Base-by-base conservation (phyloP, 2,113 vertebrate species). In the Zingel zingel region DNA sequence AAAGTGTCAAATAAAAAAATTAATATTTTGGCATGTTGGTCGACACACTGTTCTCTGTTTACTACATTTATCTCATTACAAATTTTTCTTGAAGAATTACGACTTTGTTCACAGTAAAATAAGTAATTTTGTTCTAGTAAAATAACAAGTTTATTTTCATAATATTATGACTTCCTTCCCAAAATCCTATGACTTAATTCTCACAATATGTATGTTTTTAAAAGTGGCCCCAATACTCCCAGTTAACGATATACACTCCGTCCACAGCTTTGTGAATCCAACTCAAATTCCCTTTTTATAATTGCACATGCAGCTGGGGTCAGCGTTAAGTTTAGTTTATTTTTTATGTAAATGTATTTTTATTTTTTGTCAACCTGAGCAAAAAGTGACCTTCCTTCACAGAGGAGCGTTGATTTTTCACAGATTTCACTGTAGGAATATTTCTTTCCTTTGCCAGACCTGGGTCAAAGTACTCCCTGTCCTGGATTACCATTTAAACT, bases 371-470 rank as follows among this genome's bases (percentile, higher is more conserved):
- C 45, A 33, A 7, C 18, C 6, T 45, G 18, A 73, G 43, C 16
- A 73, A 27, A 54, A 72, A 7, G 56, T 57, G 36, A 39, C n/a
- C 33, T 69, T 36, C 14, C 48, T 57, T 50, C 56, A 61, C 56
- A 16, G 39, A 50, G 27, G 25, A 53, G 19, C 1, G 2, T 54
- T 27, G 30, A 4, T 27, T 27, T 27, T 14, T 64, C 33, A 15
- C 48, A 21, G 30, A 33, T 18, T 48, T 73, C 25, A 50, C 30
- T 66, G 7, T 45, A 65, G 18, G 18, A 56, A 76, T 30, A 21
- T 51, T 62, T 66, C 2, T 33, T 51, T 86, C 72, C 3, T 82
- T 79, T 61, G 50, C 61, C 68, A 61, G 30, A 56, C 56, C 43
- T 59, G 25, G 23, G 56, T 63, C n/a, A 39, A 50, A 66, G 4